phyloP scores from a whole-genome alignment of 1,140 invertebrate species.

The Harpegnathos saltator region DNA sequence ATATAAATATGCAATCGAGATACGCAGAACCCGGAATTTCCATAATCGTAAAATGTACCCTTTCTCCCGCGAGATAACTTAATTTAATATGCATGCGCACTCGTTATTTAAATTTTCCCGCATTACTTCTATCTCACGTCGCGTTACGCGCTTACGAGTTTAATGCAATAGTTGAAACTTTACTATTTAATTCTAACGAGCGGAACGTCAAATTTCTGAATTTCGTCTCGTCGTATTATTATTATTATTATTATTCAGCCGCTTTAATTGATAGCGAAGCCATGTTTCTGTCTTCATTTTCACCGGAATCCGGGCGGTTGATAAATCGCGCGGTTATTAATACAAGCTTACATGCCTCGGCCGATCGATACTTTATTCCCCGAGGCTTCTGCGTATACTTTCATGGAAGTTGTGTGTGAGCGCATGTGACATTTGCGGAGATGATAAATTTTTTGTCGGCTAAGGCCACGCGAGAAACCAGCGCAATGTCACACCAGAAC shows the following conservation, averaged over 20 bases:
- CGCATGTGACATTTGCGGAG: constrained; percentile 13
- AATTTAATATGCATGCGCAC: too few relatives aligned
- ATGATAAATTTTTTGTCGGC: constrained; percentile 17
- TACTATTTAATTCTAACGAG: too few relatives aligned
- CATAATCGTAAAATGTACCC: background rate
- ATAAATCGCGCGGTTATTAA: background rate
- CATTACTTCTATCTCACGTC: too few relatives aligned
- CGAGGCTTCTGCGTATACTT: constrained; percentile 6
- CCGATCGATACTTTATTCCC: constrained; percentile 38
- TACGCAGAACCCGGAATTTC: background rate
- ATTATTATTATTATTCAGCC: too few relatives aligned
- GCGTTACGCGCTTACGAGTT: too few relatives aligned
- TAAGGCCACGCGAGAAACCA: background rate
- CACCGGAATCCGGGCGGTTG: background rate
- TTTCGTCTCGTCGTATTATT: too few relatives aligned
- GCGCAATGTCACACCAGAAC: background rate
- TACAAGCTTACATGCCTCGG: background rate
- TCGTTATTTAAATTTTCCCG: too few relatives aligned
- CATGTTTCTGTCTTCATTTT: background rate
- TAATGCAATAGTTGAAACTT: too few relatives aligned
- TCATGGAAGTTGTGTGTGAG: constrained; percentile 19
- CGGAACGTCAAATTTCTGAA: too few relatives aligned
- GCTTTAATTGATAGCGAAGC: background rate
- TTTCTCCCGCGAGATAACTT: background rate
- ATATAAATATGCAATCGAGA: background rate